A percentile compares a stretch with the other conserved stretches of the same genome.
Evolutionary conservation across 2,797 vertebrate genomes (phyloP).

Genomic region (Myoxocephalus aenaeus): DNA sequence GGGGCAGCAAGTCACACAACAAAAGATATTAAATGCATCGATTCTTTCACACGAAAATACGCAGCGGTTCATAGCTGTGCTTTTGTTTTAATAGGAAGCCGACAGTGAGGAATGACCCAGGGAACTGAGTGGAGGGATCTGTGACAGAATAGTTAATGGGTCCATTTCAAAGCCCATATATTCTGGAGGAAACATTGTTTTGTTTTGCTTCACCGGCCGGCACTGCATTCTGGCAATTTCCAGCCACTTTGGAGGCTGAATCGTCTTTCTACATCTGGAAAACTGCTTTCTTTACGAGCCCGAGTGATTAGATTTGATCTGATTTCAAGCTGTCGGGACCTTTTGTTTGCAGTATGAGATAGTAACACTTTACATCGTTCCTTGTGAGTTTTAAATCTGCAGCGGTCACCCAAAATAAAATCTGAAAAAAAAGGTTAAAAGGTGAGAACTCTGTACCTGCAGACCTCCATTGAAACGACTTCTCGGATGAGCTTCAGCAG

Average conservation of each 20-base stretch:
- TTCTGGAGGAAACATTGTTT: constrained; percentile 38
- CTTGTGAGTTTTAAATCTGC: background rate
- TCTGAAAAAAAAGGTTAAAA: background rate
- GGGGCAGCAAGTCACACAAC: background rate
- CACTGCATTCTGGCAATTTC: constrained; percentile 40
- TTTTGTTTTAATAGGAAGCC: constrained; percentile 44
- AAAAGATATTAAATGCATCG: background rate
- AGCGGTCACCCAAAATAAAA: background rate
- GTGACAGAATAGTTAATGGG: constrained; percentile 60
- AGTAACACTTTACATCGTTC: background rate
- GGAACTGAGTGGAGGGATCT: constrained; percentile 43
- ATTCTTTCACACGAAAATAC: constrained; percentile 5
- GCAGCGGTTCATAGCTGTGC: background rate
- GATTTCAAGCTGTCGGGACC: background rate
- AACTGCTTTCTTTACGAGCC: constrained; percentile 2
- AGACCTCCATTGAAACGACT: constrained; percentile 98
- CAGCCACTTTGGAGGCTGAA: constrained; percentile 26
- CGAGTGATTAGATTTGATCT: constrained; percentile 4
- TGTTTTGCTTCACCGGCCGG: constrained; percentile 42
- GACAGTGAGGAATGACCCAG: constrained; percentile 48
- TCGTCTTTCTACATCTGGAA: constrained; percentile 18
- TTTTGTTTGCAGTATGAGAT: background rate
- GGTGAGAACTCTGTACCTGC: constrained; percentile 85
- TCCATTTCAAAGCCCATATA: constrained; percentile 43
- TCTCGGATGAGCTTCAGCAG: constrained; percentile 93